Evolutionary conservation across 2,113 vertebrate genomes (phyloP), one percentile per base, ranked within the genome.

Genomic region (Leucoraja erinaceus): DNA sequence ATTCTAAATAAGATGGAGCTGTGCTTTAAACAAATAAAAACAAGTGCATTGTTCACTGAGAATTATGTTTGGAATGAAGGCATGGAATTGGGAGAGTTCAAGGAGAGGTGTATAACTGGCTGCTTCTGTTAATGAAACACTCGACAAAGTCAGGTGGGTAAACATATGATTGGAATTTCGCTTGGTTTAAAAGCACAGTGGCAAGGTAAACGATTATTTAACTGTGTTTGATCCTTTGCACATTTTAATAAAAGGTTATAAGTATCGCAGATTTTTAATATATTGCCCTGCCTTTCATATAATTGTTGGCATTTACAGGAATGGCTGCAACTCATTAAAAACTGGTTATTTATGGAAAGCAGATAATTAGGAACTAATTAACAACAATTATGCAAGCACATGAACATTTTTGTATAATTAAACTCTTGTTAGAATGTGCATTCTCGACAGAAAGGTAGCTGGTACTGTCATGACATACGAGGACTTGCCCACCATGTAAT

Each of bases 311-410:
- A 63, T 63, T 86, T 72, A 28, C 63, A 54, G 88, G 66, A 91
- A 47, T 91, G 88, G 66, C 88, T 91, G 66, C 20, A 47, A 72
- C 88, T 91, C 88, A 91, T 91, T 72, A 91, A 72, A 47, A 91
- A 72, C 66, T 47, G 68, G 66, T 72, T 91, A 91, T 72, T 91
- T 91, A 91, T 91, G 88, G 88, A 72, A 91, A 91, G 66, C 66
- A 91, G 88, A 72, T 68, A 91, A 91, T 72, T 91, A 91, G 28
- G 66, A 91, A 72, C 88, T 72, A 91, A 91, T 91, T 91, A 91
- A 91, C 63, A 72, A 91, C 33, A 91, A 91, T 91, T 72, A 91
- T 72, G 68, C 88, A 72, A 70, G 63, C 86, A 38, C 86, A 66
- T 31, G 86, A 47, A 90, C 18, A 20, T 90, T 90, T 61, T 66